A percentile compares a stretch with the other conserved stretches of the same genome.
These are phyloP conservation scores for Latheticus oryzae DNA, from an alignment of 2,888 invertebrate species.

Conservation along the genomic window DNA sequence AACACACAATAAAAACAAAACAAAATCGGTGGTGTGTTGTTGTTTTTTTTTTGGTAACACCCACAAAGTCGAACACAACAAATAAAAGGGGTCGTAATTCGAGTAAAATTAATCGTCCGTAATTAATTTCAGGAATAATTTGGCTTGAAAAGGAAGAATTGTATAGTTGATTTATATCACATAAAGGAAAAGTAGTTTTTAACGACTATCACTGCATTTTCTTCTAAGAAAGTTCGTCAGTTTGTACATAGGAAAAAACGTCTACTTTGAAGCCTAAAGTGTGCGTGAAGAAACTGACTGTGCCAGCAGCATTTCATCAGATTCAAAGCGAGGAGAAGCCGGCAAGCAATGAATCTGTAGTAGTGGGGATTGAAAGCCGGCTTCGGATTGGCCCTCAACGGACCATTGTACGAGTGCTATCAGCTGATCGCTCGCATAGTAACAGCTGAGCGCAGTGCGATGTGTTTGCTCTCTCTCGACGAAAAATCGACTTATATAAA, in stretches of 20 bases:
- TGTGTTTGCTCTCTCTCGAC: constrained; percentile 1
- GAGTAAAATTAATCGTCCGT: constrained; percentile 13
- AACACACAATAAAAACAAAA: constrained; percentile 23
- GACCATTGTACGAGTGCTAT: constrained; percentile 49
- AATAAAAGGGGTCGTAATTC: constrained; percentile 1
- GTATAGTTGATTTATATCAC: constrained; percentile 15
- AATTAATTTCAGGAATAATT: constrained; percentile 1
- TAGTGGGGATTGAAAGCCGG: constrained; percentile 39
- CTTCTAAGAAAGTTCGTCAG: not conserved
- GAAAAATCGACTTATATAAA: constrained; percentile 20
- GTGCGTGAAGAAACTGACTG: constrained; percentile 36
- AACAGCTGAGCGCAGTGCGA: constrained; percentile 39
- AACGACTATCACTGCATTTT: constrained; percentile 23
- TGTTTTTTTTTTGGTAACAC: constrained; percentile 6
- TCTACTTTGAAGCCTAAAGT: constrained; percentile 16
- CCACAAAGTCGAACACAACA: constrained; percentile 7
- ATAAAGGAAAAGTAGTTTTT: constrained; percentile 3
- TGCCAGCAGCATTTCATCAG: constrained; percentile 36
- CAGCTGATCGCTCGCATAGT: constrained; percentile 51
- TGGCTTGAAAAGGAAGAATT: no score
- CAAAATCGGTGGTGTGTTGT: constrained; percentile 8
- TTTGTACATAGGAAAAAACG: constrained; percentile 13
- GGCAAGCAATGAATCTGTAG: constrained; percentile 36
- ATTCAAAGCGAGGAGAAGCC: constrained; percentile 42
- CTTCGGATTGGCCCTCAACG: constrained; percentile 48